Conservation (phyloP, 2,888 invertebrate species). For the Coleophora flavipennella region DNA sequence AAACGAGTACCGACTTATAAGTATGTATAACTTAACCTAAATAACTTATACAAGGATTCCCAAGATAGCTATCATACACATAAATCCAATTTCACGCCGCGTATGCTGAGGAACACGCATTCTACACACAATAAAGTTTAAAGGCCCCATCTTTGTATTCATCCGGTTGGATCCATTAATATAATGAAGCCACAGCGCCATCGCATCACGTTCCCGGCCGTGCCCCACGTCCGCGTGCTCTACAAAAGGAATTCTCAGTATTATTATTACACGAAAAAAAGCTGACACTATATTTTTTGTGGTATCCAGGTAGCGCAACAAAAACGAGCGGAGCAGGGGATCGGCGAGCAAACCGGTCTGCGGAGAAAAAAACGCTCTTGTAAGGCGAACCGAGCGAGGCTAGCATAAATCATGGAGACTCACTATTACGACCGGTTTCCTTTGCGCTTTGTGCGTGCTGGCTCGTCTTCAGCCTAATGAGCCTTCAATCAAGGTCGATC, state of each 20-base stretch:
- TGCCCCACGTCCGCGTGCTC: conserved; percentile 61
- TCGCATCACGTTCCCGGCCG: conserved; percentile 55
- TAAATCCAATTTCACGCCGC: conserved; percentile 45
- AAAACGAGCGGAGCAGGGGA: conserved; percentile 35
- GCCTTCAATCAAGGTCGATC: conserved; percentile 67
- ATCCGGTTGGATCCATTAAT: conserved; percentile 65
- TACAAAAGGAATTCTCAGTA: conserved; percentile 66
- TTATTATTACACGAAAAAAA: conserved; percentile 64
- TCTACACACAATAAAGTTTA: conserved; percentile 53
- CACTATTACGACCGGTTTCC: conserved; percentile 55
- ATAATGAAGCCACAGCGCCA: conserved; percentile 64
- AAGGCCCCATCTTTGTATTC: conserved; percentile 63
- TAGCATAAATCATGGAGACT: conserved; percentile 65
- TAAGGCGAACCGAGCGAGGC: conserved; percentile 28
- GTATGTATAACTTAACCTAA: no score
- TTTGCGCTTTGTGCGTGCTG: conserved; percentile 32
- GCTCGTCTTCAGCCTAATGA: conserved; percentile 54
- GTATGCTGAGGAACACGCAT: conserved; percentile 38
- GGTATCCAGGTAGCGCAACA: conserved; percentile 63
- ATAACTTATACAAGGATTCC: conserved; percentile 19
- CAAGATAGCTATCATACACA: conserved; percentile 27
- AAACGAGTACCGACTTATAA: no score
- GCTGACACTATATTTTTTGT: conserved; percentile 58
- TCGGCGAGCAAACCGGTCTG: conserved; percentile 52
- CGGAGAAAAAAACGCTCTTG: conserved; percentile 47